Evolutionary conservation across 2,888 invertebrate genomes (phyloP), one percentile per base, ranked within the genome.

Genomic region (Psylliodes chrysocephalus): DNA sequence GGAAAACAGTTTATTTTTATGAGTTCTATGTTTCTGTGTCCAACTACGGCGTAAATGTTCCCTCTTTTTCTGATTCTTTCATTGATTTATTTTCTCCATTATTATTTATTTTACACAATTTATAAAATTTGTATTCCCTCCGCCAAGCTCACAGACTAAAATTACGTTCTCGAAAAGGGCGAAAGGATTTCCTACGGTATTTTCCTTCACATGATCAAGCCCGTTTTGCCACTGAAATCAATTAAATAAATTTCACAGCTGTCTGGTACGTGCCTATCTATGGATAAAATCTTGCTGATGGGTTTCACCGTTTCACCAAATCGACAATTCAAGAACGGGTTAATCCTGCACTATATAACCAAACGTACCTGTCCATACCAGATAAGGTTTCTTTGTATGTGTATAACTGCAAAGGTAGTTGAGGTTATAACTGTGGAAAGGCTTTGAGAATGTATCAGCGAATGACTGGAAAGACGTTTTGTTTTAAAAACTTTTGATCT

Each of bases 241-340:
- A 56, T 56, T 56, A 46, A 56, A 56, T 56, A 46, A 56, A 56
- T 56, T 56, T 46, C 46, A 19, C 28, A 28, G 42, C 42, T 44
- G 54, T 55, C 54, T 28, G 28, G 17, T 30, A 56, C 56, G 56
- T 56, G 56, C 46, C 56, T 28, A 56, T 46, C 46, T 17, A 14
- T 44, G n/a, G 15, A 46, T 56, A 40, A 56, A 33, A 56, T 56
- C 33, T 56, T 19, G 30, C 46, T 25, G 46, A 46, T 46, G 46
- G 46, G 46, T 46, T 46, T 46, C 22, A 14, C 38, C 38, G 38
- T 38, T 38, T 38, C 22, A 44, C 46, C 46, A 25, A 46, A 22
- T 46, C 19, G 22, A 19, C 22, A 22, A 46, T 22, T 22, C 46
- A n/a, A 15, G 22, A n/a, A 25, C 4, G 19, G 46, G 22, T 46